Base-by-base conservation (phyloP, 2,888 invertebrate genomes). In the Deilephila elpenor region DNA sequence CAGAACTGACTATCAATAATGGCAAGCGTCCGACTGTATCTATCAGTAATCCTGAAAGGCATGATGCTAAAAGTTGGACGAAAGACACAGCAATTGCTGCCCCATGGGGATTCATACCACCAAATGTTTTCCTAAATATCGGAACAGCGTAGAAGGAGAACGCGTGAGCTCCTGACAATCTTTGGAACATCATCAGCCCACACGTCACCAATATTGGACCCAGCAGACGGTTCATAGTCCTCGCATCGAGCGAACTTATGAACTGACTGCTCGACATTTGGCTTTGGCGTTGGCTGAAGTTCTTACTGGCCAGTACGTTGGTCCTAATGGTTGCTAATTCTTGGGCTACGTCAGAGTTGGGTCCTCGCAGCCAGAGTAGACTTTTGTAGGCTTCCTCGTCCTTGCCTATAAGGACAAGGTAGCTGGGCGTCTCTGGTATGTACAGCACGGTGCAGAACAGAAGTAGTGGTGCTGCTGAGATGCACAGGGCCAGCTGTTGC, bases 391-490 rank as follows among this genome's bases (percentile, higher is more conserved):
- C 95, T 80, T 95, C 95, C 77, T 96, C 96, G 83, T 97, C 97
- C 84, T 96, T 95, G 2, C 97, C 97, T 73, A 96, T 96, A 2
- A 97, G 95, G 5, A 98, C 96, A 76, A 98, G 95, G 89, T 97
- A 98, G 85, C 98, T 97, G 20, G 98, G 98, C 59, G 98, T 98
- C 93, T 99, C 98, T 51, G 98, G 98, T 84, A 98, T 96, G 87
- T 96, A 96, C 72, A 97, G 95, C 74, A 97, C 96, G 7, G 97
- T 96, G 77, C 97, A 93, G 89, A 98, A 97, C 76, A 98, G 96
- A 76, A 97, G 95, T 73, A 97, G 93, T 1, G 98, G 97, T 11
- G 97, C 97, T 59, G 97, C 95, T 11, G 97, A 96, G 77, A 98
- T 97, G 78, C 98, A 95, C 56, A 97, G 95, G 0, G 98, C 98